Evolutionary conservation across 2,113 vertebrate genomes (phyloP).

Genomic region (Percina caprodes): DNA sequence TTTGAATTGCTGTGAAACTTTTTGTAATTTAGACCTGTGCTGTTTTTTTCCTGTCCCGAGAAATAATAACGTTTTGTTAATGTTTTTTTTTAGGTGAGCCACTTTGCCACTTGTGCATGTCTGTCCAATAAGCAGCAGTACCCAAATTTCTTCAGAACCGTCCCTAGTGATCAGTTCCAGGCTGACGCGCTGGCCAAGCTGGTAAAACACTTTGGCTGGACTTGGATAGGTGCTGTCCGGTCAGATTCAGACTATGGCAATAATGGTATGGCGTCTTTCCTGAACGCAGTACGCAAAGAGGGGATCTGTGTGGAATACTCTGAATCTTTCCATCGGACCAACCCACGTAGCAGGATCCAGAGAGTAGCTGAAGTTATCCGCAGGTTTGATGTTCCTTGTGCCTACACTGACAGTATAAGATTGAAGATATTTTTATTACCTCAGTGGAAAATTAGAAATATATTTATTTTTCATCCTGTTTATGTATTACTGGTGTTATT

Average conservation of each 20-base stretch:
- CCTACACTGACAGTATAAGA: not conserved
- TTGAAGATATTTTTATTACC: not conserved
- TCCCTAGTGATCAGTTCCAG: slow-evolving; percentile 83
- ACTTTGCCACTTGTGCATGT: slow-evolving; percentile 80
- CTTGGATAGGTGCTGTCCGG: slow-evolving; percentile 82
- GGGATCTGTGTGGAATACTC: slow-evolving; percentile 83
- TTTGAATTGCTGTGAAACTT: accelerated
- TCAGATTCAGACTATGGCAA: slow-evolving; percentile 84
- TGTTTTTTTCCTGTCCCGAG: not conserved
- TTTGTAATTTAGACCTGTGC: not conserved
- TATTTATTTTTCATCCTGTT: not conserved
- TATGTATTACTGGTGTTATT: no score
- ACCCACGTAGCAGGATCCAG: slow-evolving; percentile 64
- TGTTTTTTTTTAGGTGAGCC: slow-evolving; percentile 76
- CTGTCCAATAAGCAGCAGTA: slow-evolving; percentile 80
- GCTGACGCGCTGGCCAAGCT: slow-evolving; percentile 75
- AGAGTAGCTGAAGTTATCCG: slow-evolving; percentile 75
- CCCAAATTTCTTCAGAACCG: slow-evolving; percentile 81
- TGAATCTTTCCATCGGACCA: slow-evolving; percentile 68
- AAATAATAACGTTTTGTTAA: not conserved
- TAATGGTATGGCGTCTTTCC: slow-evolving; percentile 77
- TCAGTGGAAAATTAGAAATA: not conserved
- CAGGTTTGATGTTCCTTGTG: slow-evolving; percentile 27
- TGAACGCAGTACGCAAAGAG: slow-evolving; percentile 63
- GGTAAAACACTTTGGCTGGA: slow-evolving; percentile 82